Conservation (phyloP, 2,113 vertebrate species). For the Planiliza haematocheilus region DNA sequence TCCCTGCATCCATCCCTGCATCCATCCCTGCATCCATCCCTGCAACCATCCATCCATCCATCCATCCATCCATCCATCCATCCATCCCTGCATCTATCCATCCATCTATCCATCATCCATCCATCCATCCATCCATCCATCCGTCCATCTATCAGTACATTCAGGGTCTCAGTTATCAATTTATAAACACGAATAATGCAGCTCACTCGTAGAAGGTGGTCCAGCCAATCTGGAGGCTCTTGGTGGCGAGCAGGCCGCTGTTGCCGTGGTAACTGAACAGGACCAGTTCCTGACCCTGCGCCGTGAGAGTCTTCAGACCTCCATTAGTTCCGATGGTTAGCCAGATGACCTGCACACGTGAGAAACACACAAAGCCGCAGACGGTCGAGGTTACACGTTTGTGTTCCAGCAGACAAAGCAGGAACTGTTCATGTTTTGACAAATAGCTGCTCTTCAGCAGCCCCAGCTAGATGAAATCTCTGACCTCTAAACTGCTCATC, state of each 20-base stretch:
- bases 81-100: no score
- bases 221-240: constrained; percentile 98
- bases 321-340: constrained; percentile 97
- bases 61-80: no score
- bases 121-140: no score
- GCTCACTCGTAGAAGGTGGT: constrained; percentile 99
- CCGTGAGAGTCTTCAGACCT: constrained; percentile 94
- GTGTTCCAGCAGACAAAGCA: no score
- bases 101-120: no score
- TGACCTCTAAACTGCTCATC: constrained; percentile 60
- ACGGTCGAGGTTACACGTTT: neutral
- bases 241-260: constrained; percentile 95
- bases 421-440: no score
- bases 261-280: constrained; percentile 97
- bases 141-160: neutral
- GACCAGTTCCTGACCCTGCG: constrained; percentile 95
- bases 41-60: no score
- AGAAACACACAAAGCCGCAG: neutral
- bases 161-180: neutral
- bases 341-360: constrained; percentile 89
- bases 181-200: neutral
- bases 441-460: no score
- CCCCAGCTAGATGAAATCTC: no score
- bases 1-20: no score
- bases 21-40: no score